Evolutionary conservation across 2,888 invertebrate species (phyloP), one percentile per base, ranked within the genome.

Genomic region (Dolichopus griseipennis): DNA sequence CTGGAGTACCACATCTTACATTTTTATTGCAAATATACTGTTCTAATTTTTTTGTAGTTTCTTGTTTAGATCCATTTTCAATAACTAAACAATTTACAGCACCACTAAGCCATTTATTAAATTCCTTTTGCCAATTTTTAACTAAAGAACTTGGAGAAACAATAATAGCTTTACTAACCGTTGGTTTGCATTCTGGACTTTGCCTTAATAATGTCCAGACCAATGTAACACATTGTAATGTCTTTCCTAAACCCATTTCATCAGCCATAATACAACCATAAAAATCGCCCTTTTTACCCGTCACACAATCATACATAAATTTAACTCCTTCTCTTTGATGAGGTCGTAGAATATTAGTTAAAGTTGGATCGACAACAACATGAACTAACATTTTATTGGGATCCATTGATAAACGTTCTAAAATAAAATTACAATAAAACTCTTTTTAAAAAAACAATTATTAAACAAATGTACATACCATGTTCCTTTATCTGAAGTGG

Each of bases 191-290:
- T 72, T 96, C 92, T 0, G 97, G 94, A 63, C 97, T 91, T 83
- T 99, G 99, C 61, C 91, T 86, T 73, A 99, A 80, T 27, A 98
- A 81, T 0, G 97, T 97, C 97, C 97, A 99, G 21, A 97, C 83
- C 15, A 99, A 83, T 0, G 97, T 92, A 68, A 99, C 97, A 79
- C 98, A 99, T 79, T 99, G 99, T 12, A 99, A 83, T 0, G 99
- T 99, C 83, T 99, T 99, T 1, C 98, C 98, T 52, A 98, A 84
- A 74, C 93, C 97, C 98, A 99, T 99, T 85, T 99, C 99, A 82
- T 99, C 99, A 4, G 99, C 99, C 98, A 99, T 99, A 65, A 99
- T 99, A 76, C 98, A 99, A 0, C 99, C 99, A 80, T 86, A 90
- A 37, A 91, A 91, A 70, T 87, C 86, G 69, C 91, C 90, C 75